Conservation (phyloP, 2,113 vertebrate species). For the Lutjanus erythropterus region DNA sequence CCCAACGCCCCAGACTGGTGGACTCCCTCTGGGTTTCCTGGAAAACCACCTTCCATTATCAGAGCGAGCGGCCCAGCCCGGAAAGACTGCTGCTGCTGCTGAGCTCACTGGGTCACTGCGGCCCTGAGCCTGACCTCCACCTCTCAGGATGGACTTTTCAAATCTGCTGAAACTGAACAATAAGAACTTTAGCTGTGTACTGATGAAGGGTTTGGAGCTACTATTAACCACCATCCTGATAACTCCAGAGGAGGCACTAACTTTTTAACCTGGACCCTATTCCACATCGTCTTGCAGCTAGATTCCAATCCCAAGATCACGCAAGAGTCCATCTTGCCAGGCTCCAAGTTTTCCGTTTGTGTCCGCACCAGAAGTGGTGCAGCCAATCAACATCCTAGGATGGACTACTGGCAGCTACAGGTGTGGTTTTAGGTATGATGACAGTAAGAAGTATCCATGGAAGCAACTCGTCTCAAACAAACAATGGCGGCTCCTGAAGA, state of each 20-base stretch:
- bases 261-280: no score
- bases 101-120: conserved; percentile 32
- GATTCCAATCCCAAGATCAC: no score
- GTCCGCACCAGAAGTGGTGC: no score
- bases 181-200: neutral
- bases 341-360: no score
- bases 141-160: neutral
- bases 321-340: no score
- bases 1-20: conserved; percentile 81
- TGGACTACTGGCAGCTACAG: no score
- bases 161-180: conserved; percentile 18
- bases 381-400: no score
- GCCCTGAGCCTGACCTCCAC: conserved; percentile 21
- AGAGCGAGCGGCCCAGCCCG: conserved; percentile 62
- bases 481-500: no score
- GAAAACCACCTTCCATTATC: conserved; percentile 87
- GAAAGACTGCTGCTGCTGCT: conserved; percentile 29
- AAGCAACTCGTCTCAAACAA: no score
- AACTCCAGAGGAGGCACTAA: neutral
- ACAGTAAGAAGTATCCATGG: no score
- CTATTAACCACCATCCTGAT: neutral
- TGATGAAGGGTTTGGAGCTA: neutral
- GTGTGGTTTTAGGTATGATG: no score
- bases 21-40: conserved; percentile 85
- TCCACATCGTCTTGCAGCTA: no score